Evolutionary conservation across 2,113 vertebrate species (phyloP).

Genomic region (Rousettus leschenaultii): DNA sequence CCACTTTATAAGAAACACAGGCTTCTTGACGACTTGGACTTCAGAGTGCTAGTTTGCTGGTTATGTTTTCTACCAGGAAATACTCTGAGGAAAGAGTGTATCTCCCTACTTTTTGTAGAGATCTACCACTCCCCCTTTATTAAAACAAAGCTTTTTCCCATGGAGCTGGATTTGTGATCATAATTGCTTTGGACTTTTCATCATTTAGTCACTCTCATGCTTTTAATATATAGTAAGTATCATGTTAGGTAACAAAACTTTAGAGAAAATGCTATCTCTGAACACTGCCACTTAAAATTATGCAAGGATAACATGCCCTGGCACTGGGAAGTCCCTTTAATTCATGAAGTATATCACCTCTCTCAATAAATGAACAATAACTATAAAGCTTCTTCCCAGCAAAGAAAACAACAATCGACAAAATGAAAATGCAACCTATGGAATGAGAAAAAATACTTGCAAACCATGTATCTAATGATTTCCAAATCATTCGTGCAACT

Average conservation of each 20-base stretch:
- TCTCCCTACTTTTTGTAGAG: background rate
- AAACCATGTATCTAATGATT: background rate
- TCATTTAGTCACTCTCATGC: background rate
- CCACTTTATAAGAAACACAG: constrained; percentile 41
- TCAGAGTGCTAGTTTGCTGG: background rate
- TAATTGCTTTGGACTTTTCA: background rate
- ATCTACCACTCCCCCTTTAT: background rate
- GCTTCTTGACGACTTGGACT: constrained; percentile 50
- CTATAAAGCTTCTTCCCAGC: background rate
- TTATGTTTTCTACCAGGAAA: constrained; percentile 20
- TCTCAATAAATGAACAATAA: constrained; percentile 14
- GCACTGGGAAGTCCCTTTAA: background rate
- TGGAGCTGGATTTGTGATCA: background rate
- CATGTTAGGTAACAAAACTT: background rate
- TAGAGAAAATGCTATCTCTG: background rate
- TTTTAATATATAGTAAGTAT: background rate
- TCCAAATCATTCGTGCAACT: background rate
- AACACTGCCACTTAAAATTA: background rate
- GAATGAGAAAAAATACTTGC: background rate
- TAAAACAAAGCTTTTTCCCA: background rate
- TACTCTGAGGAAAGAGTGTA: background rate
- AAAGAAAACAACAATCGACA: background rate
- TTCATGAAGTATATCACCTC: background rate
- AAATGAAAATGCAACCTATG: background rate
- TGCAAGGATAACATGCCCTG: background rate